Base-by-base conservation (phyloP, 2,113 vertebrate genomes). In the Parus major region DNA sequence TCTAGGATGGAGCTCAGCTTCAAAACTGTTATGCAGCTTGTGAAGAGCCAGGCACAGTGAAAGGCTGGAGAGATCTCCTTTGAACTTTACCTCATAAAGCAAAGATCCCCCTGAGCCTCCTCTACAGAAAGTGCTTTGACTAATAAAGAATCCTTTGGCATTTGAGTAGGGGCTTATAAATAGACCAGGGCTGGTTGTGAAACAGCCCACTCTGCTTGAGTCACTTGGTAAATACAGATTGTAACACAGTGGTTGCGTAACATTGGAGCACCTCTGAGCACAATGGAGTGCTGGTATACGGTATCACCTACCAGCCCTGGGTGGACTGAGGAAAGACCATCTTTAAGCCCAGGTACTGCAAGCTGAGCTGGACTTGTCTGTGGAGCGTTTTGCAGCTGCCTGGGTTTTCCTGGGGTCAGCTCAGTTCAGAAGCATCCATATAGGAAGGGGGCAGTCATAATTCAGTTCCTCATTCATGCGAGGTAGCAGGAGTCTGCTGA, bases 131-230 rank as follows among this genome's bases (percentile, higher is more conserved):
- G 24, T 49, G 35, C 59, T 86, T 94, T 69, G 59, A 64, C 52
- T 79, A 69, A 81, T 68, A 47, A 82, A 79, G 20, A 33, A 79
- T 78, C 57, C 44, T 81, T 42, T 88, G 73, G 86, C 47, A 82
- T 85, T 93, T 64, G 82, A 72, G 78, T 80, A 92, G 92, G 46
- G 91, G 53, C 72, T 87, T 90, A 86, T 82, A 96, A 92, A 87
- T 85, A 87, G 57, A 82, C 19, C 24, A 39, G 65, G 29, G 49
- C 13, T 75, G 55, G 57, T 82, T 88, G 88, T 93, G 90, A 93
- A 94, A 95, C 68, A 80, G 79, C 85, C 89, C 84, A 70, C 84
- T 94, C 63, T 79, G 31, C 88, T 86, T 70, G 36, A 85, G 83
- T 91, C 78, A 46, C 36, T 92, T 61, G 69, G 79, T 85, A 75